A percentile compares a stretch with the other conserved stretches of the same genome.
These are phyloP conservation scores for Cherax quadricarinatus DNA, from an alignment of 1,140 invertebrate species.

Conservation along the genomic window DNA sequence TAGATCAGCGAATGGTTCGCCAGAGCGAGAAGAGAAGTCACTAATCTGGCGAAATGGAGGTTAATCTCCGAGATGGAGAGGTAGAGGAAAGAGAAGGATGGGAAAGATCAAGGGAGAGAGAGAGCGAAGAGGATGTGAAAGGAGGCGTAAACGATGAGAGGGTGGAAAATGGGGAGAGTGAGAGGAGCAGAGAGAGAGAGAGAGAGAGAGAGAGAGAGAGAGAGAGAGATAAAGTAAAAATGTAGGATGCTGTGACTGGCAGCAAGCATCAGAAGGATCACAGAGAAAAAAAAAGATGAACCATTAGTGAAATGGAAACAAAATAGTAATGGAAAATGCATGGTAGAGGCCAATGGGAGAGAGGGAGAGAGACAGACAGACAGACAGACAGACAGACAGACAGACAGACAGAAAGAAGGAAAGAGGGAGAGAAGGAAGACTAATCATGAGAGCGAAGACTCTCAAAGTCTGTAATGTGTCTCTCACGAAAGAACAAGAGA, in stretches of 20 bases:
- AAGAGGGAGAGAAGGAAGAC: not conserved
- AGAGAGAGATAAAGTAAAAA: not conserved
- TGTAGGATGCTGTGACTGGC: not conserved
- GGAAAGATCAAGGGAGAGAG: too few relatives aligned
- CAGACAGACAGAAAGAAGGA: not conserved
- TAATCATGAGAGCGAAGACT: not conserved
- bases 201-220: not conserved
- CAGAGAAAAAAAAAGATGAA: too few relatives aligned
- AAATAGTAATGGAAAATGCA: too few relatives aligned
- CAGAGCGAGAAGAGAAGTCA: too few relatives aligned
- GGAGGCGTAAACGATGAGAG: not conserved
- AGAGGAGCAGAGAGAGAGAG: not conserved
- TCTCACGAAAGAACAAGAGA: not conserved
- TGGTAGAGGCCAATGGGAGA: not conserved
- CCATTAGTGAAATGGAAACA: too few relatives aligned
- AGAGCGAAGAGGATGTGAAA: not conserved
- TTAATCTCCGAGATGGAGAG: too few relatives aligned
- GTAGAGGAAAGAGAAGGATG: not conserved
- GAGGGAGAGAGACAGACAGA: too few relatives aligned
- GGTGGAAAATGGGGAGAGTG: not conserved
- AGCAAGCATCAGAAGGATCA: not conserved
- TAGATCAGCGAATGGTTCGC: too few relatives aligned
- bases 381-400: not conserved
- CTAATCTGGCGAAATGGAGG: too few relatives aligned
- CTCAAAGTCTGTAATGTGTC: not conserved